Evolutionary conservation across 2,113 vertebrate genomes (phyloP).

Genomic region (Eulemur macaco): DNA sequence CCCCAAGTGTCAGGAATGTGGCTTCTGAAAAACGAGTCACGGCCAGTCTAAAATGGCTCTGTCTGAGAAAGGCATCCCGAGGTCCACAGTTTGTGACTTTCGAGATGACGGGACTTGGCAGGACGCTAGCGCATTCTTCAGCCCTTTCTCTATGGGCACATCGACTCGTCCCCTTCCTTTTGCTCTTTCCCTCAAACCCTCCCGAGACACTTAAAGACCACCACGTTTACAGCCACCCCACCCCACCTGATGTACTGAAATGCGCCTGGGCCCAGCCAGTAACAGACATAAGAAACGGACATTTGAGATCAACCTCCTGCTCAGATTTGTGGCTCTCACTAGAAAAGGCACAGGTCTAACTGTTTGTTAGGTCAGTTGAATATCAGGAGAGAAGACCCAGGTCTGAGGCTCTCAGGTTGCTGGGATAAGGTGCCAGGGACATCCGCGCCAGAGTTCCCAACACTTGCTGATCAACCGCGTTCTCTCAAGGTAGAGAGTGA

Average conservation of each 20-base stretch:
- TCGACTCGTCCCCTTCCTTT: too few relatives aligned
- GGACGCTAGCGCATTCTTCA: fast-evolving
- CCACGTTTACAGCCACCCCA: neutral
- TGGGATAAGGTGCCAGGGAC: neutral
- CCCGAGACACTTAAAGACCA: neutral
- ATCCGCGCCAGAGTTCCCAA: too few relatives aligned
- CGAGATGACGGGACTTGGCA: neutral
- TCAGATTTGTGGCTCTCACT: neutral
- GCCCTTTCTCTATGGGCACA: too few relatives aligned
- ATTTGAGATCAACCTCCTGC: neutral
- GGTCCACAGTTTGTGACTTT: fast-evolving
- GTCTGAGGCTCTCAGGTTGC: neutral
- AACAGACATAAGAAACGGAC: neutral
- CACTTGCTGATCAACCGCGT: neutral
- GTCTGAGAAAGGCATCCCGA: neutral
- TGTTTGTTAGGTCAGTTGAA: neutral
- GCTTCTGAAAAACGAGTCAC: neutral
- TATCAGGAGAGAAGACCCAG: neutral
- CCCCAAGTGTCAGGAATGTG: neutral
- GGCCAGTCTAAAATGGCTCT: neutral
- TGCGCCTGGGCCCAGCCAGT: neutral
- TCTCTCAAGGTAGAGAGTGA: neutral
- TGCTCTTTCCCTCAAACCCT: neutral
- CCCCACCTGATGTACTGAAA: neutral
- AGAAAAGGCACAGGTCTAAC: neutral